Conservation (phyloP, 1,140 invertebrate genomes). For the Caenorhabditis latens region DNA sequence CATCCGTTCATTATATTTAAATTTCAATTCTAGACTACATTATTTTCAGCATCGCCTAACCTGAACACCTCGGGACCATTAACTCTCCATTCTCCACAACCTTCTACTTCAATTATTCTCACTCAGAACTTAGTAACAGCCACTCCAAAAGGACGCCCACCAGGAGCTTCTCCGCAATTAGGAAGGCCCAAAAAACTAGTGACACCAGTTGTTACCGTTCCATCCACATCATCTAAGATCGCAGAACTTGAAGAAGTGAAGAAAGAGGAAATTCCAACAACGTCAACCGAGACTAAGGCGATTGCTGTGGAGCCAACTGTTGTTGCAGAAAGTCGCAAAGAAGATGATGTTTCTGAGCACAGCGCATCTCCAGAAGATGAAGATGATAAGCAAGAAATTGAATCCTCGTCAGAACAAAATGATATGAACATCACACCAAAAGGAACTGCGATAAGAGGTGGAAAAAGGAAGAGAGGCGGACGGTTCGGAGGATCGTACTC, state of each 20-base stretch:
- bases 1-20: no score
- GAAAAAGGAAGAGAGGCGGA: slow-evolving; percentile 28
- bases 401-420: background rate
- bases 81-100: no score
- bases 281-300: background rate
- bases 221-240: background rate
- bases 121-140: background rate
- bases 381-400: background rate
- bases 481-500: background rate
- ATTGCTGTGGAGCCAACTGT: background rate
- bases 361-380: background rate
- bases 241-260: background rate
- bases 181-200: slow-evolving; percentile 6
- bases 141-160: background rate
- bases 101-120: background rate
- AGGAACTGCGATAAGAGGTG: background rate
- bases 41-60: background rate
- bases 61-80: no score
- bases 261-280: no score
- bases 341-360: background rate
- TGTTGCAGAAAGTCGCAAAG: background rate
- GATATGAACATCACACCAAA: background rate
- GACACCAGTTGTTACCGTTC: background rate
- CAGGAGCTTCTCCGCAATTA: background rate
- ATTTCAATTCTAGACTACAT: background rate